Base-by-base conservation (phyloP, 1,140 invertebrate species). In the Anadara kagoshimensis region DNA sequence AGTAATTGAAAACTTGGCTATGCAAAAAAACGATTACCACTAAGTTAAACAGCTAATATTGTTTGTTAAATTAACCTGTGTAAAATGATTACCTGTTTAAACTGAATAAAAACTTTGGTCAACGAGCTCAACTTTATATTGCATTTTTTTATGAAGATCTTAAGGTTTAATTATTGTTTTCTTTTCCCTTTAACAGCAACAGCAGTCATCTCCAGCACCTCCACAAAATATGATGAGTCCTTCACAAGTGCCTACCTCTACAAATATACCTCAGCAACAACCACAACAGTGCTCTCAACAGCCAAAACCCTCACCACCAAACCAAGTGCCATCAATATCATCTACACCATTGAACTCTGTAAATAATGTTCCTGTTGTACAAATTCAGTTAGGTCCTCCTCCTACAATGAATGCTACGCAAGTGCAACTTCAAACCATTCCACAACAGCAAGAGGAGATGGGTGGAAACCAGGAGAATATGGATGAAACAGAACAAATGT, bases 221-320 rank as follows among this genome's bases (percentile, higher is more conserved):
- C 78, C 71, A 12, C 53, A 58, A 58, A 62, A 69, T 5, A 69
- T 80, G 69, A 72, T 49, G 29, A 71, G 59, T 51, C 75, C 75
- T 36, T 58, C 75, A 36, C 69, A 64, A 53, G 45, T 72, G 54
- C 62, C 69, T 14, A 58, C 67, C n/a, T 69, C 65, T 11, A 51
- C 45, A 1, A 69, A 54, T 66, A 47, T 43, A 4, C 54, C 66
- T 36, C 69, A 68, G 24, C 67, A 70, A 53, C 75, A 79, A 54
- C 59, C 68, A 47, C 69, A 73, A 36, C 73, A 73, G 56, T 57
- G 49, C 14, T 54, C 56, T 41, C 49, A 67, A 51, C 64, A 65
- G 49, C 54, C 62, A 53, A 49, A 72, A 22, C 20, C 22, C 5
- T 53, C 45, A 12, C 44, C 26, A 20, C 47, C 14, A 49, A 67